Evolutionary conservation across 1,140 invertebrate genomes (phyloP).

Genomic region (Homarus americanus): DNA sequence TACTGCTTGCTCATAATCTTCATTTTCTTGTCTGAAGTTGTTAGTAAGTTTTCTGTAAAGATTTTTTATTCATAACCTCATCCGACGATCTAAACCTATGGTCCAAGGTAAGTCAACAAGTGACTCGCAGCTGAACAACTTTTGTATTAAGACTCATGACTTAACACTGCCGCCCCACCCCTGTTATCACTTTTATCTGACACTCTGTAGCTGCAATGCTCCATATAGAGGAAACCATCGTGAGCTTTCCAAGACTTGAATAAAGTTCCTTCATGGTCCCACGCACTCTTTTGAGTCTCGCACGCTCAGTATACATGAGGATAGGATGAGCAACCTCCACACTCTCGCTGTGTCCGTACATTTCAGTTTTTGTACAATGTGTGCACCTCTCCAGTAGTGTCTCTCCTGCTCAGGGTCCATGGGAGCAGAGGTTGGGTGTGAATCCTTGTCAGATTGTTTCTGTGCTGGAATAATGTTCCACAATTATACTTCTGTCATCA

Average conservation of each 20-base stretch:
- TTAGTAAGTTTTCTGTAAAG: background rate
- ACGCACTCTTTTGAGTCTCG: conserved; percentile 49
- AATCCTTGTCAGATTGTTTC: background rate
- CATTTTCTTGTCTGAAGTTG: background rate
- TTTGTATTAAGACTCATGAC: conserved; percentile 24
- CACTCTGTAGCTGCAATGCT: conserved; percentile 33
- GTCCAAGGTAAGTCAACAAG: background rate
- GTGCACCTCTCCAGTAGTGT: conserved; percentile 27
- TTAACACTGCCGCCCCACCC: conserved; percentile 56
- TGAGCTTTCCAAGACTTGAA: conserved; percentile 41
- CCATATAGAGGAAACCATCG: conserved; percentile 53
- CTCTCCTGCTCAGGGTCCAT: conserved; percentile 5
- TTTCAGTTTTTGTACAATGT: conserved; percentile 30
- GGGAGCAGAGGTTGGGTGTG: background rate
- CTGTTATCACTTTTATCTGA: conserved; percentile 38
- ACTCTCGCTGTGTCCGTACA: conserved; percentile 57
- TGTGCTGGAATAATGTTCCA: conserved; percentile 25
- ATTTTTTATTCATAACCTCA: too few relatives aligned
- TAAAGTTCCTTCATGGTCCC: conserved; percentile 39
- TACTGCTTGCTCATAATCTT: background rate
- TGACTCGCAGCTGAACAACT: background rate
- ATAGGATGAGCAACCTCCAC: conserved; percentile 49
- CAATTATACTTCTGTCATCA: conserved; percentile 49
- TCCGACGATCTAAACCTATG: too few relatives aligned
- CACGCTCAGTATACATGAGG: conserved; percentile 46